Evolutionary conservation across 23 tunicate genomes (phyloP), one percentile per base, ranked within the genome.

Genomic region (Pegea sp.): DNA sequence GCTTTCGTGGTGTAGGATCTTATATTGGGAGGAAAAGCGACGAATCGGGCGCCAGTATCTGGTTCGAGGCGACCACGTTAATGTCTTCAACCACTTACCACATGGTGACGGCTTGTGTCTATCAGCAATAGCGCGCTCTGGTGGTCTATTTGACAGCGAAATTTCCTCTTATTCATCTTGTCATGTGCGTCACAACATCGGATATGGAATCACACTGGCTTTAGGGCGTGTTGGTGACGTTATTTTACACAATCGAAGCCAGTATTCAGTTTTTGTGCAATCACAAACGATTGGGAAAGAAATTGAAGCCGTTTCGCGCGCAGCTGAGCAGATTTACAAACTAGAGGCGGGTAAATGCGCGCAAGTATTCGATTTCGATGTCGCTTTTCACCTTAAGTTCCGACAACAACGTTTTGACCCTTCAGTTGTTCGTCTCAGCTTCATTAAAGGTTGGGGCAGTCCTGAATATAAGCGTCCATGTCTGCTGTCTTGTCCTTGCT

Each of bases 31-130:
- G 42, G 48, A 24, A 24, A 48, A 59, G 49, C 30, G 53, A 32
- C 59, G 69, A 8, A 50, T 64, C 59, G 60, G 69, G 26, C 59
- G 69, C 5, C 60, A 42, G 7, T 64, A 30, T 30, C 60, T 59
- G 2, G 69, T 64, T 49, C 28, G 25, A 18, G 30, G 53, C 22
- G 21, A 16, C 27, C 53, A 49, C 60, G 69, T 64, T 34, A 64
- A 64, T 49, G 34, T 64, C 3, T 64, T 64, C 49, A 53, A 52
- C 30, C 50, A 21, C 26, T 20, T 30, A 24, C 60, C 60, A 1
- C 44, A 53, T 42, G 69, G 69, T n/a, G 59, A 64, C 6, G 69
- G 69, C 24, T 53, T 64, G 31, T 64, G 69, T 53, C 60, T 64
- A 23, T 31, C 69, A 3, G 69, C 59, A 2, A 48, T 64, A 24